These are phyloP conservation scores for Peromyscus aztecus DNA, from an alignment of 2,797 vertebrate species.

Conservation along the genomic window DNA sequence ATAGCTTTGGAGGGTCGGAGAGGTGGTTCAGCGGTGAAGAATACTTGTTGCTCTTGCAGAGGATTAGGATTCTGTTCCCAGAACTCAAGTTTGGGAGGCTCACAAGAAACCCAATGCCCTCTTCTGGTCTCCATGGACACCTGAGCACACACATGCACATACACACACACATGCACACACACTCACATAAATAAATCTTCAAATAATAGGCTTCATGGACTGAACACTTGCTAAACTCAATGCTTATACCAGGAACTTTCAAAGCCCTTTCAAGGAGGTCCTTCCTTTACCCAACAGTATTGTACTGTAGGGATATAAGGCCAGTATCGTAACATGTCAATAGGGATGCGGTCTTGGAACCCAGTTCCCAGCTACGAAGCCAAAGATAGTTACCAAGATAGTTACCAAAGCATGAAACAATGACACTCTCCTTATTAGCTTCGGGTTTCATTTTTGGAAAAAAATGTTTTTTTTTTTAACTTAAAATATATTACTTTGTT, in stretches of 20 bases:
- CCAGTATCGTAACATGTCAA: background rate
- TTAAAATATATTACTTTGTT: constrained; percentile 34
- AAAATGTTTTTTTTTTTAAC: background rate
- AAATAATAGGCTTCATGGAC: background rate
- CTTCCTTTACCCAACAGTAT: background rate
- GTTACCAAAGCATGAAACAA: background rate
- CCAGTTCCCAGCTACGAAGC: background rate
- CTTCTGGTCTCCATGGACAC: background rate
- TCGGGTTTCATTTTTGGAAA: background rate
- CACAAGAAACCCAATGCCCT: background rate
- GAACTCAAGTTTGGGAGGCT: background rate
- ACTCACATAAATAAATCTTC: background rate
- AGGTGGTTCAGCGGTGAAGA: background rate
- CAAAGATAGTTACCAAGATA: background rate
- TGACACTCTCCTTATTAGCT: background rate
- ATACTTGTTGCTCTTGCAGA: background rate
- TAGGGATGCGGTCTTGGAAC: background rate
- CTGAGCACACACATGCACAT: background rate
- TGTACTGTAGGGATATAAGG: background rate
- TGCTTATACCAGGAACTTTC: background rate
- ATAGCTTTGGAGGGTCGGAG: background rate
- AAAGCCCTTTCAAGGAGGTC: no score
- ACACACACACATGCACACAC: background rate
- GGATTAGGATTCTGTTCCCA: background rate
- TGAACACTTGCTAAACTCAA: background rate